Base-by-base conservation (phyloP, 2,888 invertebrate genomes). In the Dendrolimus houi region DNA sequence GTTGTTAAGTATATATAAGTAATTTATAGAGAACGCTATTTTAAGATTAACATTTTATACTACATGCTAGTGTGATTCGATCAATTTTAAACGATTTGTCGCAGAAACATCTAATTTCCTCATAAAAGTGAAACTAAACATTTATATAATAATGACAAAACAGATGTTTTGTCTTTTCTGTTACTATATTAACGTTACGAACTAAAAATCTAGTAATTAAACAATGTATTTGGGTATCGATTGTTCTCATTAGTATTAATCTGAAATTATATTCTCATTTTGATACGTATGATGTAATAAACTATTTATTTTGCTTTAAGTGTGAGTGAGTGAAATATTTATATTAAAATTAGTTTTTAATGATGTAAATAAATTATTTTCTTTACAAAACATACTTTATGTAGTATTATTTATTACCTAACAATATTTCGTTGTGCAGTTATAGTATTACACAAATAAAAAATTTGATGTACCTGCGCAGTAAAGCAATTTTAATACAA, bases 341-440 rank as follows among this genome's bases (percentile, higher is more conserved):
- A 83, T 83, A 85, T 84, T 82, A 83, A 70, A 72, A 75, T 69
- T 85, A 85, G 86, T 71, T 70, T 62, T 71, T 76, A 81, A 76
- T 75, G 71, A 71, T 89, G 87, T 89, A 89, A 87, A 89, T 89
- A 88, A 87, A 88, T 74, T 62, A 77, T 70, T 72, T 73, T 74
- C 72, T 68, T 70, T 69, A 69, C 66, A 69, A 61, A 60, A 59
- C 41, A 57, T 17, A 57, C 60, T 70, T 67, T 68, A 14, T 14
- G 14, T 14, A 63, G 64, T 66, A 66, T 65, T 60, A 58, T 68
- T 63, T 65, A 52, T 63, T 62, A 62, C 54, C 54, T 41, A 57
- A 60, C 59, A 52, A 52, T 55, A 55, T 55, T n/a, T n/a, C n/a
- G n/a, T n/a, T n/a, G 57, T 55, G 54, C 41, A 59, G 29, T 29